Evolutionary conservation across 2,888 invertebrate genomes (phyloP).

Genomic region (Gastrophysa polygoni): DNA sequence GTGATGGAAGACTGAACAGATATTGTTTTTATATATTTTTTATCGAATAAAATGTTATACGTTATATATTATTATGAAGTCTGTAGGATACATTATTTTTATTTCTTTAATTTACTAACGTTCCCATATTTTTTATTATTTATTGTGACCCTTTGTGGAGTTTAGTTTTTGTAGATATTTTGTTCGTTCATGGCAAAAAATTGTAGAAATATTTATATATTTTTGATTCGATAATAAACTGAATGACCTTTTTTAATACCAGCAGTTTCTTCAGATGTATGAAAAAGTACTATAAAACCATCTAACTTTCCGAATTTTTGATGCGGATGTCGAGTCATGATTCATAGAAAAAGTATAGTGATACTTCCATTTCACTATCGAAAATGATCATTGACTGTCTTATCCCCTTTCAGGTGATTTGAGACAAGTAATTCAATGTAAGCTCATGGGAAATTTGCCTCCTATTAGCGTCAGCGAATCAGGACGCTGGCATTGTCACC

Average conservation of each 20-base stretch:
- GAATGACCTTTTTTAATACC: background rate
- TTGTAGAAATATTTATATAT: background rate
- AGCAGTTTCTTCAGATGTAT: too few species aligned
- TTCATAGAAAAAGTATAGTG: too few species aligned
- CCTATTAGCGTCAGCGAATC: too few species aligned
- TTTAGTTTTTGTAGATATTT: background rate
- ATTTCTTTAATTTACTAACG: background rate
- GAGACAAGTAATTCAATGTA: too few species aligned
- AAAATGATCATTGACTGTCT: too few species aligned
- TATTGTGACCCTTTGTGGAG: background rate
- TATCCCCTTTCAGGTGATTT: too few species aligned
- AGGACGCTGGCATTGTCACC: too few species aligned
- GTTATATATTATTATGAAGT: background rate
- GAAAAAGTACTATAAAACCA: too few species aligned
- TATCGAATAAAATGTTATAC: background rate
- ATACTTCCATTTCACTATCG: too few species aligned
- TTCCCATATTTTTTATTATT: background rate
- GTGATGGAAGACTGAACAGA: constrained; percentile 48
- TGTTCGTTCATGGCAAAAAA: background rate
- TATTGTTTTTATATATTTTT: constrained; percentile 17
- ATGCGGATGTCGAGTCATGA: too few species aligned
- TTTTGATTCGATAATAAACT: background rate
- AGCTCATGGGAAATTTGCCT: too few species aligned
- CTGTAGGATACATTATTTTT: background rate
- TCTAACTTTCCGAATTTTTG: too few species aligned